Evolutionary conservation across 2,113 vertebrate species (phyloP), one percentile per base, ranked within the genome.

Genomic region (Paedocypris sp.): DNA sequence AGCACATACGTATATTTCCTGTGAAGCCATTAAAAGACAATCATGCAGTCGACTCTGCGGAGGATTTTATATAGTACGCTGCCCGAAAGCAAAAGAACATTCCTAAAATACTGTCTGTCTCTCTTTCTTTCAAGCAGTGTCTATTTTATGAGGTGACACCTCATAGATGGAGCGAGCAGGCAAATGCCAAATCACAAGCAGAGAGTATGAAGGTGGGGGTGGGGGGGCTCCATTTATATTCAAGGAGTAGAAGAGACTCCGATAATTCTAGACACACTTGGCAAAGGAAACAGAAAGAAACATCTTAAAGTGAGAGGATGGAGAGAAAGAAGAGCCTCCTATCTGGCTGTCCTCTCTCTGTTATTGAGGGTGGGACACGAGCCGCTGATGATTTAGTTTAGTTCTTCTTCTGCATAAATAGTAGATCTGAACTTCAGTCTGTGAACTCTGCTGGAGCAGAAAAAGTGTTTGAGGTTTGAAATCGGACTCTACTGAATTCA

Each of bases 141-240:
- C 54, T 43, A 20, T 58, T 58, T 58, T 58, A 58, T 58, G 54
- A 58, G 54, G 54, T 58, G 54, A 42, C 11, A 58, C 54, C 54
- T 58, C 39, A 58, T 58, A 58, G 54, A 58, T 58, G 54, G 18
- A 39, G 54, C 43, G 54, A 58, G 54, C 54, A 45, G 39, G 16
- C 54, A 58, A 58, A 58, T 58, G 54, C 54, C 54, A 58, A 58
- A 43, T 58, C 38, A 58, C 38, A 58, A 28, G 36, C 26, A 43
- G 39, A 38, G 33, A 32, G 39, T n/a, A 43, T 43, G 54, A 43
- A 13, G 19, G 29, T n/a, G n/a, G 18, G 16, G 8, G 13, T 41
- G 41, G 42, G 31, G 13, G 25, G 13, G 28, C 29, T 50, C 43
- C 38, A 58, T 58, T 58, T 58, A 58, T 43, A 58, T 58, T 58